Conservation (phyloP, 64 coral and sea anemone genomes). For the Montipora cactus region DNA sequence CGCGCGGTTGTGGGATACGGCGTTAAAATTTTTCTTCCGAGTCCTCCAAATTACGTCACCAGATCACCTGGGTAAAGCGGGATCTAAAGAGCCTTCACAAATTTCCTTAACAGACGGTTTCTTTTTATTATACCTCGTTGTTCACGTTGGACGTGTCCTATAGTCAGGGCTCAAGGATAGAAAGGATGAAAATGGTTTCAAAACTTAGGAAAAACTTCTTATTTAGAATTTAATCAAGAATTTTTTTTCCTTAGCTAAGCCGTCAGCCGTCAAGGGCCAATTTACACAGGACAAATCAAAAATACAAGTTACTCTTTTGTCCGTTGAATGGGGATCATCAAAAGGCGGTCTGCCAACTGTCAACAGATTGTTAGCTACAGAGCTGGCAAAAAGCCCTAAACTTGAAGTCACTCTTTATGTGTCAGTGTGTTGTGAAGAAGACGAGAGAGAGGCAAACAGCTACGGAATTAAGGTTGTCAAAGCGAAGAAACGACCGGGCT, state of each 20-base stretch:
- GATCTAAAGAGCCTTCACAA: too few species aligned
- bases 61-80: too few species aligned
- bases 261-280: too few species aligned
- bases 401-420: constrained; percentile 11
- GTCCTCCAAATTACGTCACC: too few species aligned
- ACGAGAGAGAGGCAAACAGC: background rate
- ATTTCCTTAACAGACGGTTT: too few species aligned
- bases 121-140: too few species aligned
- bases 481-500: constrained; percentile 19
- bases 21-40: too few species aligned
- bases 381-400: background rate
- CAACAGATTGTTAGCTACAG: constrained; percentile 13
- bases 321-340: constrained; percentile 13
- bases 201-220: background rate
- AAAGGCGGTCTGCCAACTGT: constrained; percentile 19
- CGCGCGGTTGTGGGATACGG: too few species aligned
- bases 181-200: too few species aligned
- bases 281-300: background rate
- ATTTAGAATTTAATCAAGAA: background rate
- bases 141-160: too few species aligned
- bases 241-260: background rate
- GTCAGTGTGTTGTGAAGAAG: constrained; percentile 5
- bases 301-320: constrained; percentile 3
- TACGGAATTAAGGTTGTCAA: background rate
- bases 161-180: too few species aligned